These are phyloP conservation scores for Marisa cornuarietis DNA, from an alignment of 1,140 invertebrate species.

Conservation along the genomic window DNA sequence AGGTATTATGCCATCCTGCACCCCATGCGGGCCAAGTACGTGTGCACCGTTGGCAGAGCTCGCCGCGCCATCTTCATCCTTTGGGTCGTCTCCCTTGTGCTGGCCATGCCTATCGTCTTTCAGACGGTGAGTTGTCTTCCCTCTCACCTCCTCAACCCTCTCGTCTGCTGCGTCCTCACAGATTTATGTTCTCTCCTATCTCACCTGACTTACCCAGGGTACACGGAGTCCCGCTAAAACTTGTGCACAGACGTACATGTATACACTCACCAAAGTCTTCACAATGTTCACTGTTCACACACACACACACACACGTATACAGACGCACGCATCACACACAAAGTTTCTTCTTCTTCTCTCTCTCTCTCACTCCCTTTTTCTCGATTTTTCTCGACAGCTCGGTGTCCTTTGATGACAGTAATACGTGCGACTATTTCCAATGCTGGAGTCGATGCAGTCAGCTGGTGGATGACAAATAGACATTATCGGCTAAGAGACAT, in stretches of 20 bases:
- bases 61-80: constrained; percentile 73
- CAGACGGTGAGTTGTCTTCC: constrained; percentile 46
- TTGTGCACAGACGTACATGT: no score
- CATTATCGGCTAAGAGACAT: no score
- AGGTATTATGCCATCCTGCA: constrained; percentile 83
- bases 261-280: not conserved
- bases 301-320: no score
- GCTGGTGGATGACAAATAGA: no score
- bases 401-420: no score
- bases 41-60: constrained; percentile 77
- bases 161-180: not conserved
- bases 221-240: no score
- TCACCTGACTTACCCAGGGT: not conserved
- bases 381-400: not conserved
- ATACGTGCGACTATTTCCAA: no score
- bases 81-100: constrained; percentile 71
- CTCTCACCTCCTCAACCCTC: not conserved
- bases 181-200: not conserved
- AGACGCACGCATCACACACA: not conserved
- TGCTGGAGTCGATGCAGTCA: no score
- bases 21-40: constrained; percentile 79
- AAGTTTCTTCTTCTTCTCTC: not conserved
- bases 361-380: not conserved
- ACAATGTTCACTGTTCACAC: no score
- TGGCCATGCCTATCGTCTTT: constrained; percentile 59